Conservation (phyloP, 2,113 vertebrate genomes). For the Accipiter virgatus region DNA sequence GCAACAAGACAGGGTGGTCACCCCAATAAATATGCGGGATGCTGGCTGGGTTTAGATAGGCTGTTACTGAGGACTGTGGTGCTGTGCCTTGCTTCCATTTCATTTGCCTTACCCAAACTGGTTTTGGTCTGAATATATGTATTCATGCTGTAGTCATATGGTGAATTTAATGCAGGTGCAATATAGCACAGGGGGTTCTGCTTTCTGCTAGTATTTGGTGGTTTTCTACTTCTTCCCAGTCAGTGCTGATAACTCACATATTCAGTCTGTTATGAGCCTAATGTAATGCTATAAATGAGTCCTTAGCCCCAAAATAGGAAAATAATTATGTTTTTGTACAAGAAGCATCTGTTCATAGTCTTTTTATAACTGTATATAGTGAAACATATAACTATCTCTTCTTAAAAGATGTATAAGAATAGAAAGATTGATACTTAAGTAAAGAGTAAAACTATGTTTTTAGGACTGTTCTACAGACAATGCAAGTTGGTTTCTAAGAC, state of each 20-base stretch:
- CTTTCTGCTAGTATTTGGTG: not conserved
- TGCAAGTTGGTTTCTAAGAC: conserved; percentile 86
- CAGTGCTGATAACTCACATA: not conserved
- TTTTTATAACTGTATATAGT: not conserved
- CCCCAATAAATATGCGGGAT: not conserved
- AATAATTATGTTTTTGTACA: not conserved
- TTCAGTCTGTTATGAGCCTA: not conserved
- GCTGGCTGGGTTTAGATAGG: not conserved
- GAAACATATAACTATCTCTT: not conserved
- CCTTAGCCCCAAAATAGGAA: not conserved
- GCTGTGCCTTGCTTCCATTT: not conserved
- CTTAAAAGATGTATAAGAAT: not conserved
- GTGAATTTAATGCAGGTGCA: not conserved
- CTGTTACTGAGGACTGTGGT: not conserved
- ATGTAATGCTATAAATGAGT: not conserved
- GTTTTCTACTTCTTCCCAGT: not conserved
- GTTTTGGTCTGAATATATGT: not conserved
- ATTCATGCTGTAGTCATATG: not conserved
- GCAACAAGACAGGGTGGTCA: not conserved
- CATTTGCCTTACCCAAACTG: not conserved
- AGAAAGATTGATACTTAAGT: not conserved
- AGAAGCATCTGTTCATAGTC: not conserved
- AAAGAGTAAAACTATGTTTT: not conserved
- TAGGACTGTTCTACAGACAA: conserved; percentile 85
- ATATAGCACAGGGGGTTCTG: not conserved